These are phyloP conservation scores for Tuta absoluta DNA, from an alignment of 2,888 invertebrate genomes.

Conservation along the genomic window DNA sequence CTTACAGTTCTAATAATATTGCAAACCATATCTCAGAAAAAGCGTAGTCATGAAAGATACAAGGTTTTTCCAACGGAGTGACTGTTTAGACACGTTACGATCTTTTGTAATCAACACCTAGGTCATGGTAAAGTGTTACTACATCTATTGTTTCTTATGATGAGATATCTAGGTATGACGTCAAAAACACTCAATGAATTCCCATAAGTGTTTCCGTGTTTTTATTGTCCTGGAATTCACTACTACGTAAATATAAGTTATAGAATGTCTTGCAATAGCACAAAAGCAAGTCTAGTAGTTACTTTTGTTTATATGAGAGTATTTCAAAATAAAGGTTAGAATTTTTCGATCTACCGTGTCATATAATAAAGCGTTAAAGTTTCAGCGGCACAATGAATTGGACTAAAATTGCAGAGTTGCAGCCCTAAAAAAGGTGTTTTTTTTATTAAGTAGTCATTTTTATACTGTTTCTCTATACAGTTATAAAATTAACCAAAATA, in stretches of 20 bases:
- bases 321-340: no score
- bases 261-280: not conserved
- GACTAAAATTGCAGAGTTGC: no score
- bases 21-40: not conserved
- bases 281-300: no score
- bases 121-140: constrained; percentile 4
- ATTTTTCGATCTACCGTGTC: no score
- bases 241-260: constrained; percentile 9
- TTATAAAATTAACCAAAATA: no score
- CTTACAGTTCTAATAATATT: not conserved
- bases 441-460: no score
- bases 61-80: not conserved
- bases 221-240: constrained; percentile 10
- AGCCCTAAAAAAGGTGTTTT: no score
- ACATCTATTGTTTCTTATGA: constrained; percentile 8
- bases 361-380: no score
- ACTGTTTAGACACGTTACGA: not conserved
- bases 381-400: no score
- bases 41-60: not conserved
- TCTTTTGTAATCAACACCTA: constrained; percentile 5
- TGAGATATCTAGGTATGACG: constrained; percentile 12
- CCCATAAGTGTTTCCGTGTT: constrained; percentile 13
- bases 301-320: no score
- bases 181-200: constrained; percentile 11
- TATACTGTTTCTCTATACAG: no score